Base-by-base conservation (phyloP, 2,113 vertebrate genomes). In the Vulpes lagopus region DNA sequence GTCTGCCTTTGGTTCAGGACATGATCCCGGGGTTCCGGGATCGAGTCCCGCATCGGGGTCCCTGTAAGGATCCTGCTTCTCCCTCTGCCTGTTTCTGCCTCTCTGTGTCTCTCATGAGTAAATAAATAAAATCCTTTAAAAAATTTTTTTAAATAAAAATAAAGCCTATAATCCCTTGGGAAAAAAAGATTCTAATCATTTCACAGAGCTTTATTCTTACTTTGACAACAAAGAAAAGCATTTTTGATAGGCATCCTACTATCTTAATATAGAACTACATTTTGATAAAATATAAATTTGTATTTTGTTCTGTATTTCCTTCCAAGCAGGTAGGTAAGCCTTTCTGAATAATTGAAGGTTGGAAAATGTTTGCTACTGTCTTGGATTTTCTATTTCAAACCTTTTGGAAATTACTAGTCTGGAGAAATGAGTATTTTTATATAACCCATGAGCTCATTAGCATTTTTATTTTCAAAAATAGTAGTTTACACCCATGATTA, bases 171-270 rank as follows among this genome's bases (percentile, higher is more conserved):
- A 79, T 69, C 19, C 73, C 27, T 79, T 94, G n/a, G 0, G 3
- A 1, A 17, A n/a, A 22, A 57, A 43, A 80, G 27, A 11, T 79
- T 87, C 62, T 80, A 30, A 32, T 71, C 11, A 88, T 80, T 88
- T 88, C 84, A 69, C 43, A 69, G 27, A 80, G 16, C 53, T 94
- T 88, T 80, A 71, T n/a, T 94, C 78, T 80, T 71, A 94, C 38
- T 1, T 20, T 71, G 30, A 71, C 53, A 88, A 60, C 55, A 59
- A 60, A 88, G 19, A 69, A 69, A 79, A 79, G 32, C 17, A 25
- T 79, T 49, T 84, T 87, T 59, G 79, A 67, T 43, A 80, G 35
- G 27, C 30, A 94, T 76, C 35, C 51, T 94, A 87, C 53, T 94
- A 23, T 67, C 62, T n/a, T 57, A 87, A 73, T 27, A 30, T 15